These are phyloP conservation scores for Poeciliopsis retropinna DNA, from an alignment of 2,113 vertebrate genomes.

Conservation along the genomic window DNA sequence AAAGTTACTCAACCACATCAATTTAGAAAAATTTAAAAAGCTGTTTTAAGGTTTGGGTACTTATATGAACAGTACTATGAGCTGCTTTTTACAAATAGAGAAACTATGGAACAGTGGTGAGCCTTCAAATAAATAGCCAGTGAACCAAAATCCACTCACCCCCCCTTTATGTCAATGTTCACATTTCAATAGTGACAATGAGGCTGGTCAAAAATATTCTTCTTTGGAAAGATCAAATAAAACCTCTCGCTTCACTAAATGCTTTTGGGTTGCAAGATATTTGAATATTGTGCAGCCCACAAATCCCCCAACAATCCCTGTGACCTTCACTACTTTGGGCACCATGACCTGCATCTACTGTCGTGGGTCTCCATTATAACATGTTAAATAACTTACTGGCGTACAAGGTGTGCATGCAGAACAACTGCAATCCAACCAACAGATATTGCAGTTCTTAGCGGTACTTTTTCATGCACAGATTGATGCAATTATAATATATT, in stretches of 20 bases:
- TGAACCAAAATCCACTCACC: neutral
- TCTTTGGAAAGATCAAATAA: neutral
- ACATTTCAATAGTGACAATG: neutral
- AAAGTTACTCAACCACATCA: neutral
- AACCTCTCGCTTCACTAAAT: neutral
- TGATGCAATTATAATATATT: neutral
- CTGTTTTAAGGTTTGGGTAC: neutral
- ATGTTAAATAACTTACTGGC: no score
- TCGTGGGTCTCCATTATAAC: no score
- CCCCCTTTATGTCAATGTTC: neutral
- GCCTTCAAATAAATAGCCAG: no score
- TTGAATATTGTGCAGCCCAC: no score
- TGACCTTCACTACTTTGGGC: neutral
- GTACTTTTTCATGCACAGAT: neutral
- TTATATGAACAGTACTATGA: neutral
- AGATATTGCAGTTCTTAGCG: neutral
- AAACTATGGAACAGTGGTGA: no score
- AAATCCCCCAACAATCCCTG: neutral
- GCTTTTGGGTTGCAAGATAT: neutral
- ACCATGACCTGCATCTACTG: neutral
- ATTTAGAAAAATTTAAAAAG: neutral
- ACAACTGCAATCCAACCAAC: neutral
- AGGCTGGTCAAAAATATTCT: neutral
- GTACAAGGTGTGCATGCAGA: neutral
- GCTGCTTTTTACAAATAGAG: neutral